phyloP scores from a whole-genome alignment of 2,113 vertebrate species.

The Vicugna pacos region DNA sequence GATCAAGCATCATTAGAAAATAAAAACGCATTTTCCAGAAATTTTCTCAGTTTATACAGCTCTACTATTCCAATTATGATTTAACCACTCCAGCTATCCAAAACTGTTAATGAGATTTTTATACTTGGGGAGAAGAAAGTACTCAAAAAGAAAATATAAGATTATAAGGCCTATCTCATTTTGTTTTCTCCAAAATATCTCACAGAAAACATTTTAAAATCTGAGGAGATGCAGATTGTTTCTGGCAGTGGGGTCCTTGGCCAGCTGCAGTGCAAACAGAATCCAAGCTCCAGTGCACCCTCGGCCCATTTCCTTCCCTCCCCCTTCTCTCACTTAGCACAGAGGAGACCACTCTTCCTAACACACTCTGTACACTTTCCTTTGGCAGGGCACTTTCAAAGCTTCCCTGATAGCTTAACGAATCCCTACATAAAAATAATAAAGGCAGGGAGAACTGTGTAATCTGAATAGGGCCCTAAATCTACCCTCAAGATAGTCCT shows the following conservation, averaged over 20 bases:
- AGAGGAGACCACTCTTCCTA: not conserved
- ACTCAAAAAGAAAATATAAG: conserved; percentile 29
- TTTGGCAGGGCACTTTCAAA: not conserved
- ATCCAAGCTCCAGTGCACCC: not conserved
- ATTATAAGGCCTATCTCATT: not conserved
- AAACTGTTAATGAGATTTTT: not conserved
- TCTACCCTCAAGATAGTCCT: not conserved
- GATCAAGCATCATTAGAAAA: conserved; percentile 26
- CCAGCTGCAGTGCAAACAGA: not conserved
- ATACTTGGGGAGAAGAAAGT: not conserved
- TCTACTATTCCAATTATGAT: not conserved
- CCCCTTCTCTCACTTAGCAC: not conserved
- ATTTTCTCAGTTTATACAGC: conserved; percentile 29
- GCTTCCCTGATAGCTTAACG: not conserved
- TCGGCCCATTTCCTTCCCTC: not conserved
- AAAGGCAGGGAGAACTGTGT: not conserved
- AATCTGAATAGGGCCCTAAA: not conserved
- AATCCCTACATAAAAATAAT: not conserved
- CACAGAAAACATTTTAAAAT: not conserved
- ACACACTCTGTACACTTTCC: not conserved
- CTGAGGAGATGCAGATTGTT: not conserved
- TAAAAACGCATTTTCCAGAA: conserved; percentile 33
- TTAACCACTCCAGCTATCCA: not conserved
- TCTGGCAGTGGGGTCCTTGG: not conserved
- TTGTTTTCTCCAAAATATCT: conserved; percentile 17